phyloP scores from a whole-genome alignment of 2,797 vertebrate species.

The Numenius phaeopus region DNA sequence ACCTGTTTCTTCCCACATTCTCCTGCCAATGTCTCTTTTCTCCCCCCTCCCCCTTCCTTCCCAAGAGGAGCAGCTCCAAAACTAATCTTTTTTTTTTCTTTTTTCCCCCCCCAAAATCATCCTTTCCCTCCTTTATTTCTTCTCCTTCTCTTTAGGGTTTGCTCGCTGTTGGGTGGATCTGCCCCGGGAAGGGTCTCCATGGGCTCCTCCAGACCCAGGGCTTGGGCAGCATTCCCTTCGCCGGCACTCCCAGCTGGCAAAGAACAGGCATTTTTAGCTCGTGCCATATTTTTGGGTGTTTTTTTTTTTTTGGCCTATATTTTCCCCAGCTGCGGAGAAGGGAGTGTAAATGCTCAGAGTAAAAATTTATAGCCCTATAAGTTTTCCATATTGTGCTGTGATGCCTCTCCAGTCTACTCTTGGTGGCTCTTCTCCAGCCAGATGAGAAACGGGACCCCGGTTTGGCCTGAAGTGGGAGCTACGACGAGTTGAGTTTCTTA shows the following conservation, averaged over 20 bases:
- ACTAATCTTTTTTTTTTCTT: background rate
- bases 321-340: background rate
- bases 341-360: background rate
- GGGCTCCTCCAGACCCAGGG: background rate
- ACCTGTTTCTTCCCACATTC: background rate
- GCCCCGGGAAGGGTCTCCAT: background rate
- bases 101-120: background rate
- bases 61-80: background rate
- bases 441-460: background rate
- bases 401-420: background rate
- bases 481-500: background rate
- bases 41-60: background rate
- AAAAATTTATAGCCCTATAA: background rate
- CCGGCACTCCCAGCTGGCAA: background rate
- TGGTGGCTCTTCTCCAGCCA: background rate
- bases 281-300: background rate
- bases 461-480: background rate
- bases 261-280: background rate
- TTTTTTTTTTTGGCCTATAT: background rate
- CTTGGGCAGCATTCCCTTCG: background rate
- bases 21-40: background rate
- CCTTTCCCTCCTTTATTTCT: background rate
- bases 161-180: rapidly evolving
- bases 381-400: background rate
- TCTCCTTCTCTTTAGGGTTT: background rate